phyloP scores from a whole-genome alignment of 2,113 vertebrate species.

The Upupa epops region DNA sequence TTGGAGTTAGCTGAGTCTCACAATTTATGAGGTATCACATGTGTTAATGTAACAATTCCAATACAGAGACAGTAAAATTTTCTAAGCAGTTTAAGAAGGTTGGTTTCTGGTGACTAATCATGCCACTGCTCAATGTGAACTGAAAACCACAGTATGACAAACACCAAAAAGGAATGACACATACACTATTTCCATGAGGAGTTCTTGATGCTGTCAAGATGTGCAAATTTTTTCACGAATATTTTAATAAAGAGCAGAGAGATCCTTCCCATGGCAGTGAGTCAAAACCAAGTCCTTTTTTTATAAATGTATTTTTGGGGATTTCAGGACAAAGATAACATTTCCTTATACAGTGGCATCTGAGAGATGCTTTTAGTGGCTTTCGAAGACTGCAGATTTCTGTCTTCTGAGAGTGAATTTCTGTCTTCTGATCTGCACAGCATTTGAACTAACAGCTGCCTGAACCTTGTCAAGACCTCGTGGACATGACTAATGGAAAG shows the following conservation, averaged over 20 bases:
- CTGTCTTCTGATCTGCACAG: neutral
- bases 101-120: neutral
- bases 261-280: neutral
- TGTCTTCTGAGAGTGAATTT: neutral
- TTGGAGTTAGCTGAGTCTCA: neutral
- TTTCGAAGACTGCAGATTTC: neutral
- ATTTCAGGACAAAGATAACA: neutral
- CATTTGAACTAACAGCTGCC: neutral
- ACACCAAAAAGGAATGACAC: neutral
- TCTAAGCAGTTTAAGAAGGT: neutral
- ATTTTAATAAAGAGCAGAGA: neutral
- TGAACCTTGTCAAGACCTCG: neutral
- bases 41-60: neutral
- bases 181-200: neutral
- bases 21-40: neutral
- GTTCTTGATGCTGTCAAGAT: neutral
- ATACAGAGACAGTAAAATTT: neutral
- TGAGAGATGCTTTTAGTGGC: neutral
- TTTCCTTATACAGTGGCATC: neutral
- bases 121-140: rapidly evolving
- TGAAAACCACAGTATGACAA: neutral
- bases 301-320: neutral
- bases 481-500: neutral
- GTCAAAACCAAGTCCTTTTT: neutral
- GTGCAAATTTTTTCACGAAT: neutral